Evolutionary conservation across 1,140 invertebrate species (phyloP).

Genomic region (Apis mellifera): DNA sequence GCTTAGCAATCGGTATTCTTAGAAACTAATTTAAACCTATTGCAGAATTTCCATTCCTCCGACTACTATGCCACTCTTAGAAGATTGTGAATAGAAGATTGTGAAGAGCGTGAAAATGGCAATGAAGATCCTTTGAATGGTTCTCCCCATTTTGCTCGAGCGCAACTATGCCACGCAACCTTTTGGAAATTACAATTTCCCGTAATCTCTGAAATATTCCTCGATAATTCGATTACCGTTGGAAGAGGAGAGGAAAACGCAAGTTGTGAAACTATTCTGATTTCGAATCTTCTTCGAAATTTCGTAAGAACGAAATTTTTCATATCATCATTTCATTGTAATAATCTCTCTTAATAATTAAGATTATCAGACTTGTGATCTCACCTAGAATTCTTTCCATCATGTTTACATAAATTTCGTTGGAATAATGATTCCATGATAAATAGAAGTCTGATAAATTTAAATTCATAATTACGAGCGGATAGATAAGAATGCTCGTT

Average conservation of each 20-base stretch:
- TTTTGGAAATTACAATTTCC: not conserved
- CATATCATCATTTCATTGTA: too few species aligned
- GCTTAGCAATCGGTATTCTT: conserved; percentile 9
- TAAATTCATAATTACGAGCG: too few species aligned
- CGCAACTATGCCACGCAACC: conserved; percentile 1
- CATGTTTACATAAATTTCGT: too few species aligned
- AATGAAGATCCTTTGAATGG: conserved; percentile 6
- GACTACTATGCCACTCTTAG: not conserved
- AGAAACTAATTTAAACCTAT: conserved; percentile 16
- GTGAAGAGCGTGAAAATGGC: not conserved
- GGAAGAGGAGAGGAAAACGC: not conserved
- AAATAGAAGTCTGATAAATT: too few species aligned
- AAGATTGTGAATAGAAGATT: not conserved
- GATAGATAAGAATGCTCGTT: too few species aligned
- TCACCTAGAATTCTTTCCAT: too few species aligned
- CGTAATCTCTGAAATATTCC: not conserved
- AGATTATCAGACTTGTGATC: too few species aligned
- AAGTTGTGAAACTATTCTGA: not conserved
- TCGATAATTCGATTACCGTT: not conserved
- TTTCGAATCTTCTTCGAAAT: not conserved
- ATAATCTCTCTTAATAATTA: too few species aligned
- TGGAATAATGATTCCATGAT: too few species aligned
- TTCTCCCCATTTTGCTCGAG: not conserved
- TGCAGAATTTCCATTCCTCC: not conserved
- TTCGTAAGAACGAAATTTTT: too few species aligned